Percentiles rank a stretch among this genome's conserved stretches.
Evolutionary conservation across 2,888 invertebrate species (phyloP).

Genomic region (Abscondita cerata): DNA sequence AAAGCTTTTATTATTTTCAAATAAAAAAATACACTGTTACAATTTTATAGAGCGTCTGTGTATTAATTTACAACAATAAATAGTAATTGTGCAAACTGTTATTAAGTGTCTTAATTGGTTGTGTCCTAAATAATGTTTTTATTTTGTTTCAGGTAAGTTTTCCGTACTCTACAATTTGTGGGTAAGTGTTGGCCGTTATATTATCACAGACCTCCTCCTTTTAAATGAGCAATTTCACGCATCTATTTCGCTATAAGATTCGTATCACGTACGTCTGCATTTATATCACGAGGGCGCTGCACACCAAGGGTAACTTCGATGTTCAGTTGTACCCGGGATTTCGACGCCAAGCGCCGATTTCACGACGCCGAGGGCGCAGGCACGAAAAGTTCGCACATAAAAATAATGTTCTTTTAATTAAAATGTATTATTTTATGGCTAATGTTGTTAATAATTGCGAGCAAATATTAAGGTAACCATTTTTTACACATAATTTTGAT

Average conservation of each 20-base stretch:
- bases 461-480: slow-evolving; percentile 45
- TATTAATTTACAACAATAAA: no score
- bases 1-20: no score
- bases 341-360: slow-evolving; percentile 29
- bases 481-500: slow-evolving; percentile 18
- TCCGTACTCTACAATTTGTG: not conserved
- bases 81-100: not conserved
- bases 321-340: slow-evolving; percentile 37
- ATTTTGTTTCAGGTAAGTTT: slow-evolving; percentile 10
- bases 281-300: slow-evolving; percentile 22
- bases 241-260: no score
- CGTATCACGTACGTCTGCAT: slow-evolving; percentile 16
- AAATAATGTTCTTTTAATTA: slow-evolving; percentile 28
- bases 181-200: not conserved
- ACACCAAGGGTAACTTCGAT: slow-evolving; percentile 29
- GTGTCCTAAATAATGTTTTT: not conserved
- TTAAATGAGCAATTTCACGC: no score
- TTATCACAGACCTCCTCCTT: not conserved
- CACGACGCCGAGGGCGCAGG: slow-evolving; percentile 14
- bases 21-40: no score
- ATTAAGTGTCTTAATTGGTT: not conserved
- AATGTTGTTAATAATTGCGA: slow-evolving; percentile 47
- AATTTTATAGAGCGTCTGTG: no score
- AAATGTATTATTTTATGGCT: slow-evolving; percentile 47
- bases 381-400: slow-evolving; percentile 18